Percentiles rank a stretch among this genome's conserved stretches.
These are phyloP conservation scores for Goniozus legneri DNA, from an alignment of 1,140 invertebrate genomes.

Conservation along the genomic window DNA sequence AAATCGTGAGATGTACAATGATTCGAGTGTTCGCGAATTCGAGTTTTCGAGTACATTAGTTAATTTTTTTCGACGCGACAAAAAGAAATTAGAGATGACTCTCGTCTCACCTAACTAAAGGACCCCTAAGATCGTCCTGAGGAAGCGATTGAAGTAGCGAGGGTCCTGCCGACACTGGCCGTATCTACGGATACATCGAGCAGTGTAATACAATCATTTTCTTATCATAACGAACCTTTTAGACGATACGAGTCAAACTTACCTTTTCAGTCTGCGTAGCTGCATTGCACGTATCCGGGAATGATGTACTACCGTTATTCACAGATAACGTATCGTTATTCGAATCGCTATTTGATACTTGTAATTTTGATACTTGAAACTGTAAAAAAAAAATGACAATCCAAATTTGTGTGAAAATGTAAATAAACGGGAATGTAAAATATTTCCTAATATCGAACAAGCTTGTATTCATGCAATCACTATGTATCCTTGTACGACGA, in stretches of 20 bases:
- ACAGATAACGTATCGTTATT: slow-evolving; percentile 21
- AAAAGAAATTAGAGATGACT: too few relatives aligned
- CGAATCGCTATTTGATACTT: slow-evolving; percentile 36
- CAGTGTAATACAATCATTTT: too few relatives aligned
- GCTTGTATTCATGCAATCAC: too few relatives aligned
- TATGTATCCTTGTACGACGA: too few relatives aligned
- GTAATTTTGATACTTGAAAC: slow-evolving; percentile 46
- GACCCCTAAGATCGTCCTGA: slow-evolving; percentile 52
- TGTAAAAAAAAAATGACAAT: slow-evolving; percentile 19
- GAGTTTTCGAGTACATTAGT: background rate
- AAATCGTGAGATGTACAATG: background rate
- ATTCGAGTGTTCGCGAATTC: background rate
- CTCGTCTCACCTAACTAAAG: slow-evolving; percentile 58
- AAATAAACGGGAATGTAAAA: too few relatives aligned
- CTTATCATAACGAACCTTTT: too few relatives aligned
- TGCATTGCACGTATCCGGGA: slow-evolving; percentile 57
- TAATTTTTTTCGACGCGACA: background rate
- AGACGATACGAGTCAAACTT: slow-evolving; percentile 15
- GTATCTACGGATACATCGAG: slow-evolving; percentile 59
- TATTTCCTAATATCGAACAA: too few relatives aligned
- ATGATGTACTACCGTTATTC: slow-evolving; percentile 22
- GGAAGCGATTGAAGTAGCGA: slow-evolving; percentile 55
- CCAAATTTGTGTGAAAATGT: too few relatives aligned
- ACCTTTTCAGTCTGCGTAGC: slow-evolving; percentile 74
- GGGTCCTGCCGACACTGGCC: slow-evolving; percentile 61